These are phyloP conservation scores for Microcaecilia unicolor DNA, from an alignment of 2,797 vertebrate genomes.

Conservation along the genomic window DNA sequence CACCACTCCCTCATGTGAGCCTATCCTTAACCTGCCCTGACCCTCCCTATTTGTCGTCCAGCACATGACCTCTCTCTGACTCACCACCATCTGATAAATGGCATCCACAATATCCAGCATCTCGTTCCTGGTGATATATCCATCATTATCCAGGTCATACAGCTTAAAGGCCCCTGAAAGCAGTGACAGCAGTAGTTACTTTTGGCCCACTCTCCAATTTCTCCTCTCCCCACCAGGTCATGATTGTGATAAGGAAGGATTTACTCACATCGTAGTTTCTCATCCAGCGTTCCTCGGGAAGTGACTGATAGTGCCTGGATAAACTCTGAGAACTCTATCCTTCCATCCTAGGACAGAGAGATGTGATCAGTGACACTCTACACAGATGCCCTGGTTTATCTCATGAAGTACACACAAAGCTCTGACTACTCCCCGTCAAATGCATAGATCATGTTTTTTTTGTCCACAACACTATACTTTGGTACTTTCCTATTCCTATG, in stretches of 20 bases:
- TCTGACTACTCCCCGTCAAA: too few relatives aligned
- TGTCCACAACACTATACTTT: too few relatives aligned
- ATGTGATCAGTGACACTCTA: too few relatives aligned
- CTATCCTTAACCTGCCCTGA: not conserved
- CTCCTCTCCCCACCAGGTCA: too few relatives aligned
- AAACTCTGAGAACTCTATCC: slow-evolving; percentile 96
- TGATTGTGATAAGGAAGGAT: too few relatives aligned
- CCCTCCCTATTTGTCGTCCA: too few relatives aligned
- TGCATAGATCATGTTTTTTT: too few relatives aligned
- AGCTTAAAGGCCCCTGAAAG: slow-evolving; percentile 91
- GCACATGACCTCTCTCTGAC: not conserved
- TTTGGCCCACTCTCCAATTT: too few relatives aligned
- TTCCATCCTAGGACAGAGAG: slow-evolving; percentile 71
- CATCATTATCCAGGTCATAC: slow-evolving; percentile 92
- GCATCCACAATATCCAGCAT: slow-evolving; percentile 97
- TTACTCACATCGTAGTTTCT: slow-evolving; percentile 94
- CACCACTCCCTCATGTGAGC: accelerated
- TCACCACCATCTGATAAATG: slow-evolving; percentile 98
- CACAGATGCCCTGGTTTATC: too few relatives aligned
- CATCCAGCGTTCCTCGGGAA: slow-evolving; percentile 90
- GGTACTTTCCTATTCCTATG: too few relatives aligned
- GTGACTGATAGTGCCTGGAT: slow-evolving; percentile 97
- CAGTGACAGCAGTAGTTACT: not conserved
- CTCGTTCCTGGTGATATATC: slow-evolving; percentile 95
- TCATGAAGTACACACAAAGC: too few relatives aligned